phyloP scores from a whole-genome alignment of 1,140 invertebrate genomes.

The Latrodectus geometricus region DNA sequence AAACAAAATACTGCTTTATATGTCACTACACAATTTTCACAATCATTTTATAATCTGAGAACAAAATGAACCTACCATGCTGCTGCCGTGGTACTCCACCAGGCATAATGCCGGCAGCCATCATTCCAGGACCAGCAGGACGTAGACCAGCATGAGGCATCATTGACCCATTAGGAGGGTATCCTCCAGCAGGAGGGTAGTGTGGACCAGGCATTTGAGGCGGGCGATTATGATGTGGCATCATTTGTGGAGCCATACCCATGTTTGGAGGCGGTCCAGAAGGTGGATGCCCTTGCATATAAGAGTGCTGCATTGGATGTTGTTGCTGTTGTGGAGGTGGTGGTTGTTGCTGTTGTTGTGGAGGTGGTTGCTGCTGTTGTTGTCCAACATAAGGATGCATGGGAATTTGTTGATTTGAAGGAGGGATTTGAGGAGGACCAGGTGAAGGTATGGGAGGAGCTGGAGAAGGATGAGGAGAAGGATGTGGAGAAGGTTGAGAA shows the following conservation, averaged over 20 bases:
- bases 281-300: conserved; percentile 47
- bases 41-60: too few species aligned
- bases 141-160: conserved; percentile 46
- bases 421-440: conserved; percentile 49
- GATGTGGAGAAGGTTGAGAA: conserved; percentile 46
- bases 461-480: conserved; percentile 50
- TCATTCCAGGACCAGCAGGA: conserved; percentile 45
- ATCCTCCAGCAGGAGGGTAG: conserved; percentile 45
- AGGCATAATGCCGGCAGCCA: conserved; percentile 41
- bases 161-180: conserved; percentile 52
- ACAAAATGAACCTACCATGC: conserved; percentile 23
- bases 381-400: conserved; percentile 56
- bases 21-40: too few species aligned
- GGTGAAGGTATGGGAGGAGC: conserved; percentile 54
- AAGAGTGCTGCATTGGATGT: conserved; percentile 37
- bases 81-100: conserved; percentile 40
- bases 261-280: conserved; percentile 43
- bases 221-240: conserved; percentile 41
- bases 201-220: conserved; percentile 43
- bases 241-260: conserved; percentile 52
- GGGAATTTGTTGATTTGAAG: conserved; percentile 29
- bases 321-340: conserved; percentile 58
- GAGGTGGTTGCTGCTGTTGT: conserved; percentile 57
- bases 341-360: conserved; percentile 29
- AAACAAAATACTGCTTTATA: too few species aligned